These are phyloP conservation scores for Danionella dracula DNA, from an alignment of 2,797 vertebrate species.

Conservation along the genomic window DNA sequence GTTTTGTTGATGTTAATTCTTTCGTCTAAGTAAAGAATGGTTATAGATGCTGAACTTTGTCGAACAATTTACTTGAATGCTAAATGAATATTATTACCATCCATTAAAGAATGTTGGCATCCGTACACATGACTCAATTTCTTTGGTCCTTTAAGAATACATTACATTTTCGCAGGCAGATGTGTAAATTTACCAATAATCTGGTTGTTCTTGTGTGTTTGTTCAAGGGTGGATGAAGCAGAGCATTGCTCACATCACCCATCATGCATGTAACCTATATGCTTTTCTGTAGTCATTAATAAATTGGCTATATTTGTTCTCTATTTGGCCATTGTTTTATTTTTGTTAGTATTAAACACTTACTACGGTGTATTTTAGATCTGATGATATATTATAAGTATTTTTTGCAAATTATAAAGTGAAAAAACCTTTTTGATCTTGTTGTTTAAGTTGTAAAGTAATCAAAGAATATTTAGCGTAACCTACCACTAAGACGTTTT, in stretches of 20 bases:
- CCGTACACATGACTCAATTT: background rate
- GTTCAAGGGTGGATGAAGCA: conserved; percentile 50
- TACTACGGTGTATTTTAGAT: too few relatives aligned
- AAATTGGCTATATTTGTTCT: conserved; percentile 77
- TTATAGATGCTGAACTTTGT: conserved; percentile 31
- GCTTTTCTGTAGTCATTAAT: conserved; percentile 77
- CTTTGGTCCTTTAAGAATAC: too few relatives aligned
- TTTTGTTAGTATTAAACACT: too few relatives aligned
- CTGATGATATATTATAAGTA: too few relatives aligned
- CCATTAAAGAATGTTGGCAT: conserved; percentile 19
- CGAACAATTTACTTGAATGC: conserved; percentile 8
- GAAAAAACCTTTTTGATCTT: too few relatives aligned
- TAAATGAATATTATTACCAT: background rate
- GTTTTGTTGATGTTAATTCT: conserved; percentile 20
- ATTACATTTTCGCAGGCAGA: background rate
- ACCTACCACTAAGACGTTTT: too few relatives aligned
- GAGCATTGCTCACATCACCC: conserved; percentile 62
- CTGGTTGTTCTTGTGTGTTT: conserved; percentile 40
- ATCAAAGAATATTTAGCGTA: too few relatives aligned
- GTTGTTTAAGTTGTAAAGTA: too few relatives aligned
- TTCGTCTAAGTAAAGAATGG: conserved; percentile 20
- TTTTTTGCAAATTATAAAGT: too few relatives aligned
- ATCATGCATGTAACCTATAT: conserved; percentile 74
- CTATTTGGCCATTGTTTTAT: conserved; percentile 15
- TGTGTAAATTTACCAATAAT: conserved; percentile 4